phyloP scores from a whole-genome alignment of 2,113 vertebrate genomes.

The Psephotus haematonotus region DNA sequence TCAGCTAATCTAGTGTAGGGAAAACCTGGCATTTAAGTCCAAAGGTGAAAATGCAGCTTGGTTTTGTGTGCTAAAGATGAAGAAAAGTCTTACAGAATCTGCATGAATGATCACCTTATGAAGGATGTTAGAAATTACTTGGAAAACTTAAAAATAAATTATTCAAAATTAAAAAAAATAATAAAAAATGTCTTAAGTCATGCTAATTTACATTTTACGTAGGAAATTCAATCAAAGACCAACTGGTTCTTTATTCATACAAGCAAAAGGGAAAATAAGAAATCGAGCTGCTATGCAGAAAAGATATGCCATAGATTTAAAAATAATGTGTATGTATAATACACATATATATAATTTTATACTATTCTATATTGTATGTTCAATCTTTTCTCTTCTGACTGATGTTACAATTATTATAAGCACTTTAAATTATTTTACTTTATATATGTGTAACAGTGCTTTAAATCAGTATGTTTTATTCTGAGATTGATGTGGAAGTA shows the following conservation, averaged over 20 bases:
- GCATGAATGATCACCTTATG: background rate
- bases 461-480: background rate
- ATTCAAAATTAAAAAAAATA: background rate
- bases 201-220: background rate
- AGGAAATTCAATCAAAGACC: background rate
- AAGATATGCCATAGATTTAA: background rate
- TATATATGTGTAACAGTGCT: background rate
- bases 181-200: background rate
- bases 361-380: background rate
- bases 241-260: background rate
- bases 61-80: background rate
- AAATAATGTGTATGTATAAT: background rate
- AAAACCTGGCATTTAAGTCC: background rate
- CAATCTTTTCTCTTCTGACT: background rate
- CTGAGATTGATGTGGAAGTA: background rate
- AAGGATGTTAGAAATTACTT: background rate
- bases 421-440: background rate
- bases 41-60: background rate
- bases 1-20: background rate
- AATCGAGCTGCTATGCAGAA: background rate
- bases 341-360: background rate
- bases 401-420: background rate
- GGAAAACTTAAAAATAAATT: background rate
- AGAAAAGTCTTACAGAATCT: background rate
- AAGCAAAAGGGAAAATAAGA: background rate